phyloP scores from a whole-genome alignment of 1,140 invertebrate species.

The Catajapyx aquilonaris region DNA sequence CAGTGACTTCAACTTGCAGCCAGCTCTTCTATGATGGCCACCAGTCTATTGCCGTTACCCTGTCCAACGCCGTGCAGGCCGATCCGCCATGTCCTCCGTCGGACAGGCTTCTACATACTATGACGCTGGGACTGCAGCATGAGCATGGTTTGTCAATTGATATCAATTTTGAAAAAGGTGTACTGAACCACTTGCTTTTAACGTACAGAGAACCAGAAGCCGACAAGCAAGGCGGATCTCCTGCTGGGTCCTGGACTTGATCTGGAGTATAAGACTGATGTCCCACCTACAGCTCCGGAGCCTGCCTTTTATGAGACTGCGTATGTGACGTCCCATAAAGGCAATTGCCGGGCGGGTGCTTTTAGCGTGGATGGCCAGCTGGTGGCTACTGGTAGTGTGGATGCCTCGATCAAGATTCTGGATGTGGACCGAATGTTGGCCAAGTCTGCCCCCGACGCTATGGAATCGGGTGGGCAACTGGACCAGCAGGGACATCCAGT shows the following conservation, averaged over 20 bases:
- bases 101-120: constrained; percentile 67
- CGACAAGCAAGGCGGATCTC: constrained; percentile 26
- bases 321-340: constrained; percentile 97
- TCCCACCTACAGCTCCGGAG: constrained; percentile 68
- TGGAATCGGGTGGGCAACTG: constrained; percentile 43
- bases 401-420: constrained; percentile 94
- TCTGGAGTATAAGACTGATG: constrained; percentile 91
- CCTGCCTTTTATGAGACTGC: constrained; percentile 93
- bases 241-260: constrained; percentile 60
- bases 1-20: too few relatives aligned
- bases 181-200: not conserved
- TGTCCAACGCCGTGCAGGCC: constrained; percentile 59
- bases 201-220: constrained; percentile 7
- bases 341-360: constrained; percentile 78
- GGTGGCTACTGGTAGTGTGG: constrained; percentile 93
- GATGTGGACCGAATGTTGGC: constrained; percentile 96
- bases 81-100: constrained; percentile 87
- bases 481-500: constrained; percentile 89
- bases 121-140: constrained; percentile 64
- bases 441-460: constrained; percentile 70
- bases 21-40: constrained; percentile 85
- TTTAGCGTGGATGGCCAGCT: constrained; percentile 87
- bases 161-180: constrained; percentile 1
- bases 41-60: constrained; percentile 62
- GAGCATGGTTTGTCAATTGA: constrained; percentile 48